These are phyloP conservation scores for Sebastes steindachneri DNA, from an alignment of 2,797 vertebrate genomes.

Conservation along the genomic window DNA sequence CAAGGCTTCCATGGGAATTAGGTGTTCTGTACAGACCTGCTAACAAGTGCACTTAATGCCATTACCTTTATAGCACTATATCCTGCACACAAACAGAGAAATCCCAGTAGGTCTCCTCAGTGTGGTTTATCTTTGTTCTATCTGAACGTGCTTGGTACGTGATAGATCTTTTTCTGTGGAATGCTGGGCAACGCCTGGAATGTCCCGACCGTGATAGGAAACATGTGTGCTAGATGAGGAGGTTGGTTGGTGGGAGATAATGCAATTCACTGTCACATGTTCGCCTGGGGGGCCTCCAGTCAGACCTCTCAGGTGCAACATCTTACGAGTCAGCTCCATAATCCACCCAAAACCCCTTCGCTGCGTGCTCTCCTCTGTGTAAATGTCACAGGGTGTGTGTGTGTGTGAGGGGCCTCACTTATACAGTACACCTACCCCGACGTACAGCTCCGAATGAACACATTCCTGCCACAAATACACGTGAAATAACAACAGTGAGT, in stretches of 20 bases:
- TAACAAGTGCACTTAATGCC: not conserved
- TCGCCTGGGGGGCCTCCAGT: not conserved
- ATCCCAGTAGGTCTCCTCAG: not conserved
- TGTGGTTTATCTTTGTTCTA: slow-evolving; percentile 35
- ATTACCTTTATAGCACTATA: not conserved
- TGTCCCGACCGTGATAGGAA: slow-evolving; percentile 69
- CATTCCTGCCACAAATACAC: slow-evolving; percentile 28
- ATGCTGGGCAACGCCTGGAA: slow-evolving; percentile 64
- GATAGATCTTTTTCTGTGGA: slow-evolving; percentile 51
- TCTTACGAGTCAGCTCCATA: slow-evolving; percentile 20
- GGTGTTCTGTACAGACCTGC: not conserved
- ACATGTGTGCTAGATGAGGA: slow-evolving; percentile 70
- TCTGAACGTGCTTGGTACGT: slow-evolving; percentile 25
- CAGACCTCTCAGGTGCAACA: slow-evolving; percentile 35
- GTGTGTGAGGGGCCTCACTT: not conserved
- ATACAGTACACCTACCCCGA: slow-evolving; percentile 2
- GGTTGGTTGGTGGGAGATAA: slow-evolving; percentile 51
- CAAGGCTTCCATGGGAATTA: not conserved
- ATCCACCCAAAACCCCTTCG: not conserved
- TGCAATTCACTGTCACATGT: slow-evolving; percentile 55
- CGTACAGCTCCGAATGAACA: slow-evolving; percentile 14
- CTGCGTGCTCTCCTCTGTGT: slow-evolving; percentile 16
- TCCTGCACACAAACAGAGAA: not conserved
- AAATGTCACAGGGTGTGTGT: slow-evolving; percentile 31
- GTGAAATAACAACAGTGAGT: slow-evolving; percentile 34